A percentile compares a stretch with the other conserved stretches of the same genome.
phyloP scores from a whole-genome alignment of 2,113 vertebrate species.

The Gallinago media region DNA sequence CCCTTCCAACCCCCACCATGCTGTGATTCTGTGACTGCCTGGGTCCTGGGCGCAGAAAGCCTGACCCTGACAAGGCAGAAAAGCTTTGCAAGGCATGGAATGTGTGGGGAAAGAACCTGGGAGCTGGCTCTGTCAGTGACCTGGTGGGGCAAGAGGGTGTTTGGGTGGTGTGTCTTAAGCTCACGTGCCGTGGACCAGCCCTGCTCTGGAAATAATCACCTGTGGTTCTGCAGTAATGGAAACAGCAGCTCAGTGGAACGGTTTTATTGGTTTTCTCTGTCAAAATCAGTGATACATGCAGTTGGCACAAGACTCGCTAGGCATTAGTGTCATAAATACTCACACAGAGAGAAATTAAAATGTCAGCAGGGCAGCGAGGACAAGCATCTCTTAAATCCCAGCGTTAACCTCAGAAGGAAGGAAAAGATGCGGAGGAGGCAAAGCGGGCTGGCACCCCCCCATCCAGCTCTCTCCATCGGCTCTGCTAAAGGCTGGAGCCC shows the following conservation, averaged over 20 bases:
- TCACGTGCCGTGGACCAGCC: not conserved
- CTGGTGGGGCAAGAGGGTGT: not conserved
- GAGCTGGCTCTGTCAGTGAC: not conserved
- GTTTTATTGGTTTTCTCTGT: slow-evolving; percentile 61
- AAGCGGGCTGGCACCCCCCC: not conserved
- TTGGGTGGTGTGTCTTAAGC: not conserved
- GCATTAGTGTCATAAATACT: not conserved
- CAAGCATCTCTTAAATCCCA: not conserved
- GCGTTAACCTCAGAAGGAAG: not conserved
- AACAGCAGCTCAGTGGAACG: not conserved
- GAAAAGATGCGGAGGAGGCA: not conserved
- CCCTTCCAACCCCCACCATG: not conserved
- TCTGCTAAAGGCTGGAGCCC: not conserved
- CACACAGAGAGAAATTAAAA: not conserved
- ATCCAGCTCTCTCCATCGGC: not conserved
- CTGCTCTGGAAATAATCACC: not conserved
- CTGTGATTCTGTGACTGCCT: not conserved
- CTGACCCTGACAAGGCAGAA: not conserved
- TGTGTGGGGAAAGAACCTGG: not conserved
- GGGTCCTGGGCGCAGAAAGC: not conserved
- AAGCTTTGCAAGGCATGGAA: not conserved
- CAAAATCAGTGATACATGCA: slow-evolving; percentile 38
- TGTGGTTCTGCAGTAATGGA: not conserved
- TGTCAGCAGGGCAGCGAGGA: not conserved
- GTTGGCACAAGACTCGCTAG: slow-evolving; percentile 29